Evolutionary conservation across 1,140 invertebrate genomes (phyloP), one percentile per base, ranked within the genome.

Genomic region (Contarinia nasturtii): DNA sequence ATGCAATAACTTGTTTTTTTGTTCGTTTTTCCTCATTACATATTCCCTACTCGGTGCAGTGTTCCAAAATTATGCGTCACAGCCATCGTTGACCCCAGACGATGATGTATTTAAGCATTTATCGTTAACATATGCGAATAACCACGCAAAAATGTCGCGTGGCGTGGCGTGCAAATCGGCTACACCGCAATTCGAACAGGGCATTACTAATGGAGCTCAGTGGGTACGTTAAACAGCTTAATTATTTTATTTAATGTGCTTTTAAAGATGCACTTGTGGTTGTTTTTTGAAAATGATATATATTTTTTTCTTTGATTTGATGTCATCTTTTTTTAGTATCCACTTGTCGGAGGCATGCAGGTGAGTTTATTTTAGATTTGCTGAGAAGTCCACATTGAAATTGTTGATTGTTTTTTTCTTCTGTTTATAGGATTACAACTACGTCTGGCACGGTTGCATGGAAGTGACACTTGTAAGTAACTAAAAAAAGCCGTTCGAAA

Each of bases 401-500:
- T n/a, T n/a, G n/a, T n/a, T n/a, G n/a, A n/a, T n/a, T n/a, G n/a
- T n/a, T n/a, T n/a, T n/a, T 15, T 2, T 21, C 19, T 12, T 40
- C 5, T 44, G n/a, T 17, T 46, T 66, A 86, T 93, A 98, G 70
- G 95, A 98, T 63, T 98, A 88, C 67, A 98, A 98, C 65, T 98
- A 98, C 61, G 75, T 97, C 12, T 88, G 87, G 79, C 91, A 90
- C 57, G 94, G 93, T 43, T 95, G 91, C 61, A 96, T 98, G 86
- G 95, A 98, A 70, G 80, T 98, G 15, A 98, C 95, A 1, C 66
- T 98, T n/a, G n/a, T n/a, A n/a, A n/a, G n/a, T n/a, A n/a, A n/a
- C n/a, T n/a, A n/a, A n/a, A n/a, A n/a, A n/a, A n/a, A n/a, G n/a
- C n/a, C n/a, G n/a, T n/a, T n/a, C n/a, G n/a, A n/a, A n/a, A n/a